Conservation (phyloP, 2,797 vertebrate species). For the Rhabdophis nuchalis region DNA sequence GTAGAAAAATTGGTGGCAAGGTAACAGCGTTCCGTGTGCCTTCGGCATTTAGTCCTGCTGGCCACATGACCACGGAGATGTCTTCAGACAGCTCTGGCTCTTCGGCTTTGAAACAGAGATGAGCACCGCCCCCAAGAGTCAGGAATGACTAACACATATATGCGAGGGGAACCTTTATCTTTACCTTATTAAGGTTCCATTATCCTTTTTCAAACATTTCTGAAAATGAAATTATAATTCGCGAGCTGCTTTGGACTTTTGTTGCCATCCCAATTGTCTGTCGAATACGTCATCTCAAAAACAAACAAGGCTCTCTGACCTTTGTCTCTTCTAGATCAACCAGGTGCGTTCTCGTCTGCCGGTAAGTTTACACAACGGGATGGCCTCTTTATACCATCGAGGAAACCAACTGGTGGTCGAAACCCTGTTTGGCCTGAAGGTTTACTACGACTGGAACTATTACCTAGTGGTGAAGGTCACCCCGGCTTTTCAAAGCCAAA, state of each 20-base stretch:
- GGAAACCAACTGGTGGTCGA: constrained; percentile 63
- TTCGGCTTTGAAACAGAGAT: too few species aligned
- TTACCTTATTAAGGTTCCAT: not conserved
- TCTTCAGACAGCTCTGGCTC: too few species aligned
- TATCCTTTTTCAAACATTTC: not conserved
- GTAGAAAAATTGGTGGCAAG: too few species aligned
- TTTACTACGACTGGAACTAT: constrained; percentile 76
- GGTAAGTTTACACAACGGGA: constrained; percentile 47
- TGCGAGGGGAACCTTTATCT: too few species aligned
- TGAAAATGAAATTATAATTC: not conserved
- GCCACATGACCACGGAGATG: too few species aligned
- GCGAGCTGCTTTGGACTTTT: not conserved
- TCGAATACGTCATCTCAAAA: not conserved
- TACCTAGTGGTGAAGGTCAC: constrained; percentile 71
- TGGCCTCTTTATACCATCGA: constrained; percentile 66
- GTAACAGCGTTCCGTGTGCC: too few species aligned
- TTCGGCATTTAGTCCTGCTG: too few species aligned
- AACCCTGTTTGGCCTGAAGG: constrained; percentile 74
- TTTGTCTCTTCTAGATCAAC: constrained; percentile 67
- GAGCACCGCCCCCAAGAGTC: too few species aligned
- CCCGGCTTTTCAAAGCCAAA: constrained; percentile 67
- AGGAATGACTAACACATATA: too few species aligned
- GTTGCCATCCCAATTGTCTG: not conserved
- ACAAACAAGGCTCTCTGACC: not conserved
- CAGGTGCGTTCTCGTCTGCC: constrained; percentile 73